phyloP scores from a whole-genome alignment of 2,113 vertebrate genomes.

The Gallinago media region DNA sequence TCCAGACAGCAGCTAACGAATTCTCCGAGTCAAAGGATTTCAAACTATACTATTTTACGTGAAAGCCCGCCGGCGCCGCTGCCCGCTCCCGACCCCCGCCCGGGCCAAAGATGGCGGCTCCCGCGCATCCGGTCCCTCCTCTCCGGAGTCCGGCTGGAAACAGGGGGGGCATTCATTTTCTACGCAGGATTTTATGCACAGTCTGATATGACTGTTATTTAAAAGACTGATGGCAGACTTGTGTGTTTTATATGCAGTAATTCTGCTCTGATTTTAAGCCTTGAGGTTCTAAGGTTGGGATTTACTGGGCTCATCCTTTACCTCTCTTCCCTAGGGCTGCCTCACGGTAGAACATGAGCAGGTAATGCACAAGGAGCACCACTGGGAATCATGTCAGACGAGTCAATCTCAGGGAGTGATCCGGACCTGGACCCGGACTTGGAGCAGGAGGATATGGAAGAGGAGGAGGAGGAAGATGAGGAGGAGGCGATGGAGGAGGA shows the following conservation, averaged over 20 bases:
- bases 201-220: background rate
- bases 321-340: slow-evolving; percentile 57
- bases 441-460: slow-evolving; percentile 91
- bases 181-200: background rate
- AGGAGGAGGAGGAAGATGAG: slow-evolving; percentile 91
- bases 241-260: background rate
- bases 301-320: background rate
- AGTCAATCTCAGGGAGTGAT: slow-evolving; percentile 97
- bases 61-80: background rate
- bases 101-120: background rate
- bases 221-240: background rate
- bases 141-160: background rate
- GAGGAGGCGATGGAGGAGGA: slow-evolving; percentile 83
- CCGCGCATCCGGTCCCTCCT: background rate
- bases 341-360: slow-evolving; percentile 83
- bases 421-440: slow-evolving; percentile 94
- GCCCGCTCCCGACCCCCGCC: background rate
- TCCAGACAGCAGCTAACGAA: background rate
- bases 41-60: background rate
- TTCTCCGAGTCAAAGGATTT: background rate
- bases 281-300: background rate
- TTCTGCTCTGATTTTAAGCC: background rate
- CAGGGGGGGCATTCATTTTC: background rate
- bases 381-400: slow-evolving; percentile 97
- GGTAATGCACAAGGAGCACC: slow-evolving; percentile 91